Evolutionary conservation across 2,888 invertebrate species (phyloP), one percentile per base, ranked within the genome.

Genomic region (Heliconius cydno): DNA sequence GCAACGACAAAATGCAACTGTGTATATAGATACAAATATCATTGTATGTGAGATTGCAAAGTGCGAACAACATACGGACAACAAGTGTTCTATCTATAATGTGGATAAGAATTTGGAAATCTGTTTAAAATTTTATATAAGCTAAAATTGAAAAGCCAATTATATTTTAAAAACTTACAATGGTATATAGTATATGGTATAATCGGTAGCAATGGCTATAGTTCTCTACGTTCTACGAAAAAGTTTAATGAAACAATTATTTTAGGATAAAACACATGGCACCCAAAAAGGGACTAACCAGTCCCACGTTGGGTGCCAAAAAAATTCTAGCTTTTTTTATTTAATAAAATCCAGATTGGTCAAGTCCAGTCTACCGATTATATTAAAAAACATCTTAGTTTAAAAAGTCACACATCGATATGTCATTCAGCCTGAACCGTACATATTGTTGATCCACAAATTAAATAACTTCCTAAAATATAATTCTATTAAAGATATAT

Each of bases 1-100:
- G 90, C 91, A 90, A 92, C 91, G 89, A 90, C 90, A 90, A 92
- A 90, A 92, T 92, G 91, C 91, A 92, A 90, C 83, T 85, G 92
- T 92, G 92, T 90, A 88, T 91, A 93, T 90, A 92, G 83, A 90
- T 91, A 93, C 90, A 92, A 88, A 34, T 90, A 84, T 86, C 88
- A 85, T 86, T 86, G 85, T 86, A 89, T 87, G 90, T 91, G 89
- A 86, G 88, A 89, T 92, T 92, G 92, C 90, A 89, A 85, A 90
- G 93, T 93, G 94, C 93, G 86, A 90, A 93, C 92, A 91, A 92
- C 82, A 84, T 78, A 82, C 77, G 80, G 67, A 74, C 75, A 80
- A 77, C 73, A 79, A 72, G 67, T 81, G 74, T 25, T 68, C 75
- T 70, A 81, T 81, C 71, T 67, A 75, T 77, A 70, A 72, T 79